Evolutionary conservation across 2,797 vertebrate genomes (phyloP), one percentile per base, ranked within the genome.

Genomic region (Bovichtus diacanthus): DNA sequence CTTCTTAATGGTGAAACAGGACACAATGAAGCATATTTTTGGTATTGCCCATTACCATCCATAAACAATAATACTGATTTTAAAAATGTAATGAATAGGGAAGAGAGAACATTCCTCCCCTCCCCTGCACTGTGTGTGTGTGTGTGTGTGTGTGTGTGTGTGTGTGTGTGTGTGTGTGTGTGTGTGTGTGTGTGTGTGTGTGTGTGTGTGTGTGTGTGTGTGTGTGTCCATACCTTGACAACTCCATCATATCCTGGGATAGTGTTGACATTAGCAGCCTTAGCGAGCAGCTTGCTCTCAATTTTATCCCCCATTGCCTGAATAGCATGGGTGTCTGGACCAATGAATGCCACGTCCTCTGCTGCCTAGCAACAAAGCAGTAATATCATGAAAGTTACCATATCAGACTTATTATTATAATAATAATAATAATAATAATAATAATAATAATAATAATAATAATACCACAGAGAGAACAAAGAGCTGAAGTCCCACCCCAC

Each of bases 301-400:
- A 99, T 99, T 93, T 99, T 99, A 94, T 99, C 98, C 62, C 98
- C 98, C 98, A 99, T 99, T 63, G 97, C 97, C 87, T 97, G 96
- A 94, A 99, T 98, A 69, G 98, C 98, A 70, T 96, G 92, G 2
- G 96, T 97, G 93, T 99, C 97, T 49, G 98, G 98, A 55, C 98
- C 97, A 74, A 99, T 96, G 94, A 99, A 99, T 41, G 93, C 82
- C 85, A 99, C 95, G 25, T 92, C 95, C 88, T 96, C 96, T 41
- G 95, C 95, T 21, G 94, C 96, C 98, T 99, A 88, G 70, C 68
- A 83, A 92, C 82, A 93, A 65, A 44, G 82, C 2, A 74, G 70
- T 0, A 18, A 12, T 1, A 55, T 7, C 18, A 25, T 38, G 3
- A 75, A 19, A 61, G 38, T 34, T 9, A 34, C 12, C 6, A 1